These are phyloP conservation scores for Camelus dromedarius DNA, from an alignment of 2,113 vertebrate genomes.

Conservation along the genomic window DNA sequence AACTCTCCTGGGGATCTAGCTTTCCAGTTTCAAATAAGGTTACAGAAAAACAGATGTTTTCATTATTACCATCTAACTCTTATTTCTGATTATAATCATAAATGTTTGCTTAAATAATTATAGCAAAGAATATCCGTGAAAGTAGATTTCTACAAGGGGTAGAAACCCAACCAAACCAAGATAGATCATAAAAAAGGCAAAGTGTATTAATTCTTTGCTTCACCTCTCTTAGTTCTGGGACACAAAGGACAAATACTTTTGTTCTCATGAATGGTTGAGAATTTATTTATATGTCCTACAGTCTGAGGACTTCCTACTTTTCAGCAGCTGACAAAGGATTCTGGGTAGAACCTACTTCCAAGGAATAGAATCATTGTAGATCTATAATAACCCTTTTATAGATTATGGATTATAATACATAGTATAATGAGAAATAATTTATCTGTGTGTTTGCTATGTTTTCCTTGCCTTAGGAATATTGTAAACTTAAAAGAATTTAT, in stretches of 20 bases:
- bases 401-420: not conserved
- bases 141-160: not conserved
- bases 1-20: not conserved
- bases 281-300: not conserved
- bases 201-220: not conserved
- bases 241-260: not conserved
- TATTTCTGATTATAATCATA: not conserved
- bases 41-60: not conserved
- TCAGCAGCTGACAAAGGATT: not conserved
- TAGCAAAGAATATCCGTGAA: not conserved
- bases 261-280: not conserved
- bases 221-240: not conserved
- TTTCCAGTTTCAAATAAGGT: not conserved
- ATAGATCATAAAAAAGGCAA: not conserved
- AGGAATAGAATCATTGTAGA: not conserved
- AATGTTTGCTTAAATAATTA: not conserved
- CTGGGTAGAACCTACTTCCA: not conserved
- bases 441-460: not conserved
- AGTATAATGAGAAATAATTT: not conserved
- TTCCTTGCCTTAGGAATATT: not conserved
- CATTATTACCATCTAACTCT: not conserved
- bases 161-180: not conserved
- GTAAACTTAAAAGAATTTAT: not conserved
- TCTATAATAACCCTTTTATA: not conserved
- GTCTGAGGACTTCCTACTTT: not conserved